Base-by-base conservation (phyloP, 2,797 vertebrate genomes). In the Mycteria americana region DNA sequence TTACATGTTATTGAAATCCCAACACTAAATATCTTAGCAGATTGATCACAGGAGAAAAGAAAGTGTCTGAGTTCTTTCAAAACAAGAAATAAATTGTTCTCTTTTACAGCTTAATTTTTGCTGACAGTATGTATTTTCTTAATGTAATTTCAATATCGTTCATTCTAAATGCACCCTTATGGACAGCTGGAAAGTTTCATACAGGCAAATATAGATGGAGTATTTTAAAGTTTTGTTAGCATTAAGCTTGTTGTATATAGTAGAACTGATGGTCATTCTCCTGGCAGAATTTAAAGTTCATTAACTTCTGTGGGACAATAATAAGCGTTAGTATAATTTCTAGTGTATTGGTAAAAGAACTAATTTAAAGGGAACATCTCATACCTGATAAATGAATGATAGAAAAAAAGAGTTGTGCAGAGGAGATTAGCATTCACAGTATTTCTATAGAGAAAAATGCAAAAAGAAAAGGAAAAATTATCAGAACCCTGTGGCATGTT, bases 211-310 rank as follows among this genome's bases (percentile, higher is more conserved):
- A 53, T 33, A 80, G 11, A 60, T 69, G 18, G 28, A 25, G 2
- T 62, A 53, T 85, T 96, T 82, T 60, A 68, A 93, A 95, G n/a
- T 68, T 90, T 59, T 88, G 68, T 87, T 84, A 73, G 12, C 18
- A 4, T 86, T 57, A 73, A 75, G 45, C 69, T 82, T 89, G 35
- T 88, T 88, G 11, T 57, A 56, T 77, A 13, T 62, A 74, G 28
- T 39, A 70, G 17, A 95, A 89, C 8, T 65, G 35, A 48, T 92
- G 79, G 39, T 53, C 22, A 37, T 89, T 37, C 35, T 91, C 31
- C 53, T 70, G 62, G 68, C 31, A 91, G 28, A 92, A 77, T 90
- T 89, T 60, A 54, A 86, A 93, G 37, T 85, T 77, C 21, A 18
- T 81, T 62, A 62, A 37, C 50, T 76, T 23, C 13, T 37, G 24